Base-by-base conservation (phyloP, 2,797 vertebrate genomes). In the Muscicapa comitata region DNA sequence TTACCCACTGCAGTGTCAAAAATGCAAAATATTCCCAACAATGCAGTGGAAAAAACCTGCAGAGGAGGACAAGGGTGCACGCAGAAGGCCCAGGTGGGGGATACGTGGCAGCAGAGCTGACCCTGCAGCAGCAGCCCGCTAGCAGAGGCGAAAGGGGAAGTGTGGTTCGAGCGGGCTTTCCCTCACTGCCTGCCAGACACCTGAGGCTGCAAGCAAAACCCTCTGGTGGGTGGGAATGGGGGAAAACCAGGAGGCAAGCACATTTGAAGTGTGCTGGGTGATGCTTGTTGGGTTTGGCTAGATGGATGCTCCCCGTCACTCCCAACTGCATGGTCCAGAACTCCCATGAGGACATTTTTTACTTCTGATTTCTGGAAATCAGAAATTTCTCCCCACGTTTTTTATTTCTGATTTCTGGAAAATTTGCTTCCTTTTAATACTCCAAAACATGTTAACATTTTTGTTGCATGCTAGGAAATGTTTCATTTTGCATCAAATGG, bases 91-190 rank as follows among this genome's bases (percentile, higher is more conserved):
- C 47, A 85, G 54, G 78, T 61, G 81, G 62, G 50, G 43, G 35
- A n/a, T 16, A 33, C 0, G 0, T 18, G 38, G 40, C 74, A 73
- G 16, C 38, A 57, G 59, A 67, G 42, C 20, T 3, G 7, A 45
- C 42, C 50, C 19, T 7, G 57, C 9, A 40, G 65, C 35, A 40
- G 33, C 50, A 67, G 57, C 91, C 77, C 6, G 16, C 58, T 47
- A n/a, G 73, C 12, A 77, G 63, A 94, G 97, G 68, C n/a, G 80
- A 98, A 97, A 98, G 97, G 85, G 97, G 98, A 98, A 86, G 94
- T 78, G 75, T 58, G 88, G 77, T 10, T 55, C 4, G n/a, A 70
- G 53, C 1, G 96, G 97, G 96, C 94, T 98, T 97, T 95, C 97
- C 97, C 92, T 9, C 8, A 19, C 74, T 61, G 91, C 94, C 96